Base-by-base conservation (phyloP, 2,888 invertebrate genomes). In the Ornithoptera alexandrae region DNA sequence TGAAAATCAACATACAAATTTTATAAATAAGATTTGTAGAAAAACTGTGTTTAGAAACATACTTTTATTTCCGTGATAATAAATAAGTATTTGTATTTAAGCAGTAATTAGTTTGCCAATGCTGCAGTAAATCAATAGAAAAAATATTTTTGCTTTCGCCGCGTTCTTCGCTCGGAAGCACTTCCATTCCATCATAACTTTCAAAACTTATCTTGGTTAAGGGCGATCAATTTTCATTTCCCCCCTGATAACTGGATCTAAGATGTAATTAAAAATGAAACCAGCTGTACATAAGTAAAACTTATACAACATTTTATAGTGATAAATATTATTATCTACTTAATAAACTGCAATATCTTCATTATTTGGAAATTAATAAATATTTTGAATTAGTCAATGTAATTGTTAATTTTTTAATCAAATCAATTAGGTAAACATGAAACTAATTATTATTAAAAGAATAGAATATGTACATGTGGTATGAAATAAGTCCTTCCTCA, bases 151-250 rank as follows among this genome's bases (percentile, higher is more conserved):
- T 86, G 83, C 82, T 80, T 75, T 75, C 73, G 73, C 73, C 77
- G 79, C 76, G 79, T 79, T 74, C 79, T 78, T 74, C 79, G 79
- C 78, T 72, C 76, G 79, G 79, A 81, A 84, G 81, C 85, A 84
- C 87, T 87, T 84, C 75, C 83, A 81, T 84, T 84, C 85, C 84
- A 82, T 88, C 88, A 86, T 87, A 90, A 90, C 87, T 90, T 90
- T 82, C 79, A 79, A 84, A 90, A 91, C 87, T 90, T 90, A 88
- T 90, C 88, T 87, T 88, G 87, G 89, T 90, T 87, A 88, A 85
- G 76, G 82, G 81, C 84, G 85, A 91, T 92, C 91, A 91, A 90
- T 92, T 92, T 89, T 90, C 89, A 90, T 92, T 91, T 85, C 83
- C 84, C 79, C 79, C 80, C 84, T 24, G 83, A 89, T 90, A 86